These are phyloP conservation scores for Adelognathus sp. DNA, from an alignment of 2,888 invertebrate genomes.

Conservation along the genomic window DNA sequence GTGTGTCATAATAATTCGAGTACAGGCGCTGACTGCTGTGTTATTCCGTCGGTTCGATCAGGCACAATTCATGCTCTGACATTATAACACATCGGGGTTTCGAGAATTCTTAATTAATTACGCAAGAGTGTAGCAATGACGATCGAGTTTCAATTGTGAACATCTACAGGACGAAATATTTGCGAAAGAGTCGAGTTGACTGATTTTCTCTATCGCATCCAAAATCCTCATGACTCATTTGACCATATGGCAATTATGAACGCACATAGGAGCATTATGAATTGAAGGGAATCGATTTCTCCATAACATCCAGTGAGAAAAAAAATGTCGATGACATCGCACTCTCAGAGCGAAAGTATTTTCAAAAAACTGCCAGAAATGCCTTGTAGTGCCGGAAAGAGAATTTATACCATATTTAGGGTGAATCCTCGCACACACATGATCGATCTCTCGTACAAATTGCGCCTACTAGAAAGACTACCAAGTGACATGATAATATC, in stretches of 20 bases:
- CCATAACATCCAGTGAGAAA: too few species aligned
- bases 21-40: not conserved
- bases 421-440: too few species aligned
- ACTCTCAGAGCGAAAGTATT: too few species aligned
- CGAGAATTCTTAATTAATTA: slow-evolving; percentile 4
- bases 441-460: too few species aligned
- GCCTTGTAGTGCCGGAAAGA: too few species aligned
- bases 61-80: not conserved
- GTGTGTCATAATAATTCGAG: not conserved
- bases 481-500: too few species aligned
- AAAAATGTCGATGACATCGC: too few species aligned
- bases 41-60: not conserved
- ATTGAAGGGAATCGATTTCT: too few species aligned
- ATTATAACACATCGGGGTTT: not conserved
- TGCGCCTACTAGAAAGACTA: too few species aligned
- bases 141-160: not conserved
- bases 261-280: not conserved
- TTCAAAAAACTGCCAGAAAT: too few species aligned
- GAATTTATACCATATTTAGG: too few species aligned
- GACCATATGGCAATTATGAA: not conserved
- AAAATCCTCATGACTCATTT: too few species aligned
- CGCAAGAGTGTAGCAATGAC: not conserved
- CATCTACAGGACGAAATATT: not conserved
- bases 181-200: not conserved
- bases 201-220: not conserved